phyloP scores from a whole-genome alignment of 2,113 vertebrate species.

The Psammodynastes pulverulentus region DNA sequence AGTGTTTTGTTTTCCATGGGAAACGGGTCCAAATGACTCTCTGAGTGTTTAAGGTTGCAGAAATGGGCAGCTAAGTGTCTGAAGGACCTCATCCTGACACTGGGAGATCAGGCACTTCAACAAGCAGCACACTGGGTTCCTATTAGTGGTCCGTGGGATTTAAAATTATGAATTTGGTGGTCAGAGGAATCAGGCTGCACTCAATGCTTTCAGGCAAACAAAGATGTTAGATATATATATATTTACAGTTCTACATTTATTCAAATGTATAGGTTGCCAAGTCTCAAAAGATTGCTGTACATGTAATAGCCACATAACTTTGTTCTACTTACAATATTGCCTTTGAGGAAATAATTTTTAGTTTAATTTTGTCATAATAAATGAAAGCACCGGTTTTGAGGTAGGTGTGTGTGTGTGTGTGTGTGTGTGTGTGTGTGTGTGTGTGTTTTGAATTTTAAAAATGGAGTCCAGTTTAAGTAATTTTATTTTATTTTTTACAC shows the following conservation, averaged over 20 bases:
- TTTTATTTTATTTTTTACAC: neutral
- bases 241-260: conserved; percentile 3
- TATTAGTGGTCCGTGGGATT: too few relatives aligned
- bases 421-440: too few relatives aligned
- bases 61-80: too few relatives aligned
- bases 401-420: too few relatives aligned
- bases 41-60: too few relatives aligned
- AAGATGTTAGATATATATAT: neutral
- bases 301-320: neutral
- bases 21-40: too few relatives aligned
- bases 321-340: neutral
- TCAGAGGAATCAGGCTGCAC: neutral
- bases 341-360: neutral
- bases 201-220: conserved; percentile 10
- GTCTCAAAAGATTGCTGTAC: neutral
- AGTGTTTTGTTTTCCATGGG: too few relatives aligned
- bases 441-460: neutral
- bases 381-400: neutral
- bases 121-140: too few relatives aligned
- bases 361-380: neutral
- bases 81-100: too few relatives aligned
- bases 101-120: too few relatives aligned
- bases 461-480: neutral
- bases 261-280: conserved; percentile 2
- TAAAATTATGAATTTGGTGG: too few relatives aligned